Base-by-base conservation (phyloP, 2,113 vertebrate species). In the Hydrochoerus hydrochaeris region DNA sequence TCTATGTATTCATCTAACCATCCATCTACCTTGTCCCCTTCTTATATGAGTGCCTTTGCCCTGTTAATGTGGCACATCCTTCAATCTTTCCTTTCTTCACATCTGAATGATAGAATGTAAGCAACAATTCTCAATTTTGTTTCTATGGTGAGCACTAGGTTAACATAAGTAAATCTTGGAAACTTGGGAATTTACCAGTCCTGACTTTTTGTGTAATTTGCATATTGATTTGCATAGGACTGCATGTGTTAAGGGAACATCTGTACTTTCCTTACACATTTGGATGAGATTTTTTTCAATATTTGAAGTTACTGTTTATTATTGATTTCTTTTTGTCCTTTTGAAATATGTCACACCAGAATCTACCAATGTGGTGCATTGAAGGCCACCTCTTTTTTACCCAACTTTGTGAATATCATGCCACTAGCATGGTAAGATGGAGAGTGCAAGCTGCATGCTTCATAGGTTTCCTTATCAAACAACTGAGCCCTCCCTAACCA, bases 141-240 rank as follows among this genome's bases (percentile, higher is more conserved):
- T 88, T 94, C 58, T 90, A 2, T 63, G 57, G 92, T 17, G 54
- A 93, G 82, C 78, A 92, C 77, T 88, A 96, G 65, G 87, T 90
- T 96, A 96, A 96, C 77, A 57, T 62, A 95, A 93, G 81, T 65
- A 92, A 96, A 92, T 96, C 63, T 92, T 95, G 80, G 82, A 97
- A 92, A 94, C 81, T 71, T 95, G 94, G 73, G n/a, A 95, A 91
- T 95, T 93, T 92, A 46, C 80, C 85, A 94, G 69, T 81, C 14
- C 32, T 32, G 92, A 92, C 41, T 92, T 96, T 96, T 85, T 63
- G 4, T 91, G 91, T 87, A 92, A 87, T 94, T 95, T 95, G 32
- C 44, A 88, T 93, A 89, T 88, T 85, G 19, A 91, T 95, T 97
- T 85, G 73, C 77, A 95, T 92, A 95, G 20, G 44, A 41, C 49